Conservation (phyloP, 2,888 invertebrate genomes). For the Xylocampa areola region DNA sequence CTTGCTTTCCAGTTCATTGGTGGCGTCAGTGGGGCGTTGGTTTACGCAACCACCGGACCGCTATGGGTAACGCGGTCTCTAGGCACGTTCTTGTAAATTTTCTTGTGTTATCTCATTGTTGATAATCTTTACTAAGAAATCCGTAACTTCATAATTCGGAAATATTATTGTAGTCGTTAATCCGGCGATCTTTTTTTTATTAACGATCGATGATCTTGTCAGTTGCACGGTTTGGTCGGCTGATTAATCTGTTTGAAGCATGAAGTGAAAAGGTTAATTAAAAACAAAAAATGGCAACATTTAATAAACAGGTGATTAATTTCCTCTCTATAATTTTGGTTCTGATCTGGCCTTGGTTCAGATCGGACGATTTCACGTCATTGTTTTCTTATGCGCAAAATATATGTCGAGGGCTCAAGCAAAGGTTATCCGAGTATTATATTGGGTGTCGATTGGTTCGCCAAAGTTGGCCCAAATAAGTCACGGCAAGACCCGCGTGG, state of each 20-base stretch:
- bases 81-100: constrained; percentile 64
- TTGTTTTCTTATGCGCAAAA: constrained; percentile 86
- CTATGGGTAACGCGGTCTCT: constrained; percentile 82
- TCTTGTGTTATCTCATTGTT: constrained; percentile 57
- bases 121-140: constrained; percentile 27
- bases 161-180: constrained; percentile 18
- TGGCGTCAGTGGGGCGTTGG: constrained; percentile 79
- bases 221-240: constrained; percentile 18
- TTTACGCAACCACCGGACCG: constrained; percentile 78
- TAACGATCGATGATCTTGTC: too few species aligned
- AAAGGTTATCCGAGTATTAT: constrained; percentile 81
- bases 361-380: constrained; percentile 86
- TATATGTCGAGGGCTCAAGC: constrained; percentile 88
- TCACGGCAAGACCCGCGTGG: constrained; percentile 37
- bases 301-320: constrained; percentile 76
- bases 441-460: constrained; percentile 60
- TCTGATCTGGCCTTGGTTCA: constrained; percentile 80
- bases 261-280: constrained; percentile 59
- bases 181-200: constrained; percentile 23
- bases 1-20: constrained; percentile 89
- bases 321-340: constrained; percentile 75
- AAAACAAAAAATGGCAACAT: constrained; percentile 66
- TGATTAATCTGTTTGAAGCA: constrained; percentile 53
- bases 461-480: constrained; percentile 43
- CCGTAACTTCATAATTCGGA: background rate